Evolutionary conservation across 2,888 invertebrate species (phyloP), one percentile per base, ranked within the genome.

Genomic region (Megastigmus dorsalis): DNA sequence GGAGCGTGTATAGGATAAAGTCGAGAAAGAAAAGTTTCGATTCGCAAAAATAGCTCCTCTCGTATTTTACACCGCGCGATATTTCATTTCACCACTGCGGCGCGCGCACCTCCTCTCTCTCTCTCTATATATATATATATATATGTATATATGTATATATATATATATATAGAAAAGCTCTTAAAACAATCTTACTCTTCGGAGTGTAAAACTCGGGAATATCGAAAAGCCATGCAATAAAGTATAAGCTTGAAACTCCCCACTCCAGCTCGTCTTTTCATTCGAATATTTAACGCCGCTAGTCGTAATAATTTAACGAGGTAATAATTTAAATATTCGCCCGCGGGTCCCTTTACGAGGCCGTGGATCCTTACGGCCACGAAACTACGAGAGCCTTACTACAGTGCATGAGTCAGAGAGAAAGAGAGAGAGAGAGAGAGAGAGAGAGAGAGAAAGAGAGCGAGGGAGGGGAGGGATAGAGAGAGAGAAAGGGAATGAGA

Each of bases 221-320:
- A 68, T 68, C 68, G 68, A 59, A 23, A 48, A 68, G 68, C 48
- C 3, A 3, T 3, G 68, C 57, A 68, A 48, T 68, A 68, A 68
- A 59, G 68, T 33, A 7, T 48, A 4, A 18, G 23, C 30, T 33
- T 62, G 23, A 26, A 15, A 41, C 59, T 36, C 48, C 9, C 50
- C 13, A n/a, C n/a, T n/a, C n/a, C 50, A 0, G n/a, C 20, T 26
- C 26, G 26, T 52, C 65, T 43, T 66, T 66, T 66, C 66, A 66
- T 66, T 59, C 68, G 68, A 36, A 59, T 36, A 57, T 38, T 68
- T 48, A 68, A 48, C 62, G 62, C n/a, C 36, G 68, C 18, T 6
- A 30, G 41, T 70, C 70, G 62, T 70, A 77, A 81, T 77, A 78
- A 78, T 80, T 80, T 79, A 79, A 81, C 79, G 78, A 79, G 74